Base-by-base conservation (phyloP, 1,140 invertebrate genomes). In the Dendroctonus valens region DNA sequence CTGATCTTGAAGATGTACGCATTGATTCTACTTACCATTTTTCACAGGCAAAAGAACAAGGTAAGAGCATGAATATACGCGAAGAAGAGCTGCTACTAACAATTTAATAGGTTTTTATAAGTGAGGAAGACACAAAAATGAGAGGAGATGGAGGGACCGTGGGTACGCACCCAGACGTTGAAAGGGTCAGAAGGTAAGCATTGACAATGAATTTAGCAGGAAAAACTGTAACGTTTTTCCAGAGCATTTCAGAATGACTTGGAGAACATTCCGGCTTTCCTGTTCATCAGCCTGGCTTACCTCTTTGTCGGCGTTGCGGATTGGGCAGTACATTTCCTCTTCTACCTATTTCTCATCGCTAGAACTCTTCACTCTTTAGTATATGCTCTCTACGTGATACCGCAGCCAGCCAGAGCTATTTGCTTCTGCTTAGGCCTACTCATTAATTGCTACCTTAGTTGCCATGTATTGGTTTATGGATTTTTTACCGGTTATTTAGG, bases 181-280 rank as follows among this genome's bases (percentile, higher is more conserved):
- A 73, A 59, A 54, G 72, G 41, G 61, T 70, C 12, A 60, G 72
- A 65, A 73, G 72, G 71, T 73, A 59, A 14, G 46, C 11, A 48
- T 48, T 7, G 11, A 5, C 5, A 48, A 8, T 5, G 5, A 48
- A 48, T 48, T 48, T 0, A 48, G 11, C 5, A 48, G 7, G 11
- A 48, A 48, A 48, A 48, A 40, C 39, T 69, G 60, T n/a, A n/a
- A n/a, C 9, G 26, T 50, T 48, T 48, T 76, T 75, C 60, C 60
- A 76, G 82, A 66, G 81, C 81, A 39, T 81, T 83, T 68, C 70
- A 77, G 67, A 84, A 84, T 68, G 83, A 84, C 70, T 65, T 84
- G 50, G 83, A 84, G 71, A 84, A 83, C 63, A 81, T 83, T 9
- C 69, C 80, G 5, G 74, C 78, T 3, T 84, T 83, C 63, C 70